phyloP scores from a whole-genome alignment of 2,888 invertebrate genomes.

The Orthosia gracilis region DNA sequence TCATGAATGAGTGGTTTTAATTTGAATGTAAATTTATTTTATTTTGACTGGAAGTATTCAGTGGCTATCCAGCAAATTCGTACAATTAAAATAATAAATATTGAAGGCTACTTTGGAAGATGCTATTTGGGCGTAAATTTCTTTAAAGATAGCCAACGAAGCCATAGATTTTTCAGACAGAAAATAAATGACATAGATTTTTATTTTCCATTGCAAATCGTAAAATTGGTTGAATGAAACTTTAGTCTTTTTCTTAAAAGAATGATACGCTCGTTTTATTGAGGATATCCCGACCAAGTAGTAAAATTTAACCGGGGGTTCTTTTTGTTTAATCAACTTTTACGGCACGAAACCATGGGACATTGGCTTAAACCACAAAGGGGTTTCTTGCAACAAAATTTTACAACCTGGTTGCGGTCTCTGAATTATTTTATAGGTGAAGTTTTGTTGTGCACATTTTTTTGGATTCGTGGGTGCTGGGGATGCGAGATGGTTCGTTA shows the following conservation, averaged over 20 bases:
- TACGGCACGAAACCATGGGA: conserved; percentile 52
- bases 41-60: background rate
- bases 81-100: too few species aligned
- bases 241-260: conserved; percentile 28
- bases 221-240: conserved; percentile 26
- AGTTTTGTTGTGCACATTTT: conserved; percentile 33
- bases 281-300: conserved; percentile 54
- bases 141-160: background rate
- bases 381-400: conserved; percentile 60
- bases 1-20: background rate
- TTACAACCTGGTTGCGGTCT: conserved; percentile 53
- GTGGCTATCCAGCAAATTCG: background rate
- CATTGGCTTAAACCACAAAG: conserved; percentile 58
- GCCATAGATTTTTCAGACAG: too few species aligned
- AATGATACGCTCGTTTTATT: conserved; percentile 48
- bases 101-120: too few species aligned
- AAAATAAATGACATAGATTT: background rate
- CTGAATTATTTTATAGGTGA: conserved; percentile 60
- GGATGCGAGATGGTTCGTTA: background rate
- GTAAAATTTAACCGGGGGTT: conserved; percentile 54
- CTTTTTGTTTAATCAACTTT: conserved; percentile 60
- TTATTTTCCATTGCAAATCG: conserved; percentile 20
- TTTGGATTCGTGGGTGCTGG: conserved; percentile 10
- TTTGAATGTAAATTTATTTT: background rate
- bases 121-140: too few species aligned